phyloP scores from a whole-genome alignment of 2,888 invertebrate species.

The Halictus quadricinctus region DNA sequence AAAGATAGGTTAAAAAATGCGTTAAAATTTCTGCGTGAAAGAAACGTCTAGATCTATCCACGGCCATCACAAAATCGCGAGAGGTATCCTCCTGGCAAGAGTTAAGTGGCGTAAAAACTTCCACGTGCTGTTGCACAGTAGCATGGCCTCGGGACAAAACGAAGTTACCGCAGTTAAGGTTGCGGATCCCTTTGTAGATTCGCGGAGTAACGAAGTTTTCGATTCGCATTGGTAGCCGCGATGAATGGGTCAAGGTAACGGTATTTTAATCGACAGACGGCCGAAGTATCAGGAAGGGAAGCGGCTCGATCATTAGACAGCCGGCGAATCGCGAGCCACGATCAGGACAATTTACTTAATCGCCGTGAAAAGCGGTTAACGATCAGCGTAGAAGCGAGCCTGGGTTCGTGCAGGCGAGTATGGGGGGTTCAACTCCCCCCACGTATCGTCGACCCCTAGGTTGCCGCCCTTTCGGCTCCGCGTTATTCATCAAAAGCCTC shows the following conservation, averaged over 20 bases:
- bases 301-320: slow-evolving; percentile 19
- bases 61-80: background rate
- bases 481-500: slow-evolving; percentile 58
- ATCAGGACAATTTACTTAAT: slow-evolving; percentile 47
- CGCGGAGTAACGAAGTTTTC: background rate
- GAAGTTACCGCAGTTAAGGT: background rate
- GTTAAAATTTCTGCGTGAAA: no score
- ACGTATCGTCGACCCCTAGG: background rate
- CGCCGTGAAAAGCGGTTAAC: slow-evolving; percentile 48
- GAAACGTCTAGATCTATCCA: background rate
- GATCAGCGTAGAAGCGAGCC: slow-evolving; percentile 8
- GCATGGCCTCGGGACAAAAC: background rate
- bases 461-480: background rate
- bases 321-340: background rate
- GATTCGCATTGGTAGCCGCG: background rate
- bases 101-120: background rate
- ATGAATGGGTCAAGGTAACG: background rate
- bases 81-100: background rate
- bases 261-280: slow-evolving; percentile 3
- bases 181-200: background rate
- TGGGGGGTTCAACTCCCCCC: background rate
- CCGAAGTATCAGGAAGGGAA: background rate
- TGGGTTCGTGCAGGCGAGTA: background rate
- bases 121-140: background rate
- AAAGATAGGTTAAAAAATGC: background rate